Conservation (phyloP, 1,140 invertebrate species). For the Drosophila fuyamai region DNA sequence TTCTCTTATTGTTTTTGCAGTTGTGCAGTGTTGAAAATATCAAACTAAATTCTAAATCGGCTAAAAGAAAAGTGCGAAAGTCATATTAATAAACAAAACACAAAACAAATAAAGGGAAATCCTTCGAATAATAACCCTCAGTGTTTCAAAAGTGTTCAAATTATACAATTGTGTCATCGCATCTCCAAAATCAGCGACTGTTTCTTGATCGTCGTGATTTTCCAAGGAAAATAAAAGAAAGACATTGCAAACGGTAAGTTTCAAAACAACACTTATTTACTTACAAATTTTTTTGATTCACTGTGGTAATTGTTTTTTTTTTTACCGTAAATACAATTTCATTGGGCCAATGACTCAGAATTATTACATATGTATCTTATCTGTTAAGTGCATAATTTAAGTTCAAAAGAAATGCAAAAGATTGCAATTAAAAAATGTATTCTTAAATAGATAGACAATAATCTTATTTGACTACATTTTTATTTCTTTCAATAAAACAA, state of each 20-base stretch:
- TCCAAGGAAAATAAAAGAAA: neutral
- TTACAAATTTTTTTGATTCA: neutral
- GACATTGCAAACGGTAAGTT: constrained; percentile 18
- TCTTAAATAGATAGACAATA: too few species aligned
- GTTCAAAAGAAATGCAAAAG: neutral
- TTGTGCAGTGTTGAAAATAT: constrained; percentile 49
- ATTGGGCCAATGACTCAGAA: neutral
- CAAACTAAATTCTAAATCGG: constrained; percentile 61
- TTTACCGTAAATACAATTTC: neutral
- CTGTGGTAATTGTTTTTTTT: neutral
- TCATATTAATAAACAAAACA: constrained; percentile 11
- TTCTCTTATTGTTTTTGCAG: constrained; percentile 19
- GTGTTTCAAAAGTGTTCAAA: constrained; percentile 58
- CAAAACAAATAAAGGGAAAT: constrained; percentile 40
- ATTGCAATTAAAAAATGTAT: too few species aligned
- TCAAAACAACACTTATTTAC: too few species aligned
- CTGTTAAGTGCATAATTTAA: neutral
- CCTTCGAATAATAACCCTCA: constrained; percentile 22
- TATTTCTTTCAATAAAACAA: too few species aligned
- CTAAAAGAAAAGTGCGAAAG: constrained; percentile 22
- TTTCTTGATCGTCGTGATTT: constrained; percentile 5
- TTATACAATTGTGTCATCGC: constrained; percentile 15
- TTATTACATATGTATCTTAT: neutral
- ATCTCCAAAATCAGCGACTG: constrained; percentile 7
- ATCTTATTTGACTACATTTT: too few species aligned